Evolutionary conservation across 1,140 invertebrate species (phyloP).

Genomic region (Tetramorium simillimum): DNA sequence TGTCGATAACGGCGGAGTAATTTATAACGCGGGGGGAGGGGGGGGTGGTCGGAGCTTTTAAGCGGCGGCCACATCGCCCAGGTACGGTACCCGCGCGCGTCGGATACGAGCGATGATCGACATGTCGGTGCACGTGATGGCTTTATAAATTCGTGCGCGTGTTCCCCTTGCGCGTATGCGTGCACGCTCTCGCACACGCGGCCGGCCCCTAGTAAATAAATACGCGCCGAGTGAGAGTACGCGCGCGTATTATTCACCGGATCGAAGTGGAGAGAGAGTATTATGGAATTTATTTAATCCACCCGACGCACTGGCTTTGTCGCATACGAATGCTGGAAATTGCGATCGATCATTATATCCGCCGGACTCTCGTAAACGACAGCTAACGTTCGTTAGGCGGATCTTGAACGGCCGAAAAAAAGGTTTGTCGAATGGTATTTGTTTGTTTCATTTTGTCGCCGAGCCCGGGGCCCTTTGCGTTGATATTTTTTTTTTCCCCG

Average conservation of each 20-base stretch:
- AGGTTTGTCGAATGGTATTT: background rate
- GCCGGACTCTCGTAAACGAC: conserved; percentile 69
- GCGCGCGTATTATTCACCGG: conserved; percentile 76
- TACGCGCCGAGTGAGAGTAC: conserved; percentile 57
- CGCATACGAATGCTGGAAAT: conserved; percentile 79
- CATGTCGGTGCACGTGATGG: conserved; percentile 71
- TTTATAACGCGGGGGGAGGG: conserved; percentile 42
- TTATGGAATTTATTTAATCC: conserved; percentile 84
- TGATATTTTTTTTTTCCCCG: background rate
- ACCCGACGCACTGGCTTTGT: conserved; percentile 81
- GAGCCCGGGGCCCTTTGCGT: no score
- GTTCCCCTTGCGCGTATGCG: conserved; percentile 2
- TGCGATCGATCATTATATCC: conserved; percentile 74
- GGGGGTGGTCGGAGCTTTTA: conserved; percentile 41
- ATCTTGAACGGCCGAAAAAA: conserved; percentile 56
- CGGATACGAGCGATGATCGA: conserved; percentile 70
- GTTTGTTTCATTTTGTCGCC: background rate
- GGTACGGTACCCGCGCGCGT: conserved; percentile 20
- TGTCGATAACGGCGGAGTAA: conserved; percentile 31
- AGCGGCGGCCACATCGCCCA: conserved; percentile 23
- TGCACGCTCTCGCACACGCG: conserved; percentile 18
- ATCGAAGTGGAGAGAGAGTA: conserved; percentile 81
- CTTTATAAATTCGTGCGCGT: conserved; percentile 72
- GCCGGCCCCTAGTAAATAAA: conserved; percentile 70
- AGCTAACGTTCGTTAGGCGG: conserved; percentile 70